Conservation (phyloP, 2,888 invertebrate species). For the Xestia ashworthii region DNA sequence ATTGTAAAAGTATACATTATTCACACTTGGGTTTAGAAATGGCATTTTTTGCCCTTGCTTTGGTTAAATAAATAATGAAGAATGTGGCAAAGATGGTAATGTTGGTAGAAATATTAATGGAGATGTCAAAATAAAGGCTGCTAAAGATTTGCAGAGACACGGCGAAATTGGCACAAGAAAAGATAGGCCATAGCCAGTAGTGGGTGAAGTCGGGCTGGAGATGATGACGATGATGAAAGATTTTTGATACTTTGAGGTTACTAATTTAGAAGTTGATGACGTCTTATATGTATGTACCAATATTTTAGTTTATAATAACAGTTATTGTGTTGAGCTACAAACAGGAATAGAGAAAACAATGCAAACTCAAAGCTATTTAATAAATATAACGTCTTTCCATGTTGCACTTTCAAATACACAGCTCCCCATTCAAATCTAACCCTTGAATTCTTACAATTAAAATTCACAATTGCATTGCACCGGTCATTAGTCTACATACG, state of each 20-base stretch:
- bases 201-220: background rate
- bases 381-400: background rate
- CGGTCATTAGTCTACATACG: constrained; percentile 77
- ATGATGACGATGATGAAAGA: background rate
- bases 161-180: background rate
- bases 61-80: constrained; percentile 10
- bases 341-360: background rate
- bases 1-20: constrained; percentile 62
- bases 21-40: constrained; percentile 48
- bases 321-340: background rate
- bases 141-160: background rate
- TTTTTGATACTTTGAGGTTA: background rate
- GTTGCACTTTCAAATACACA: constrained; percentile 32
- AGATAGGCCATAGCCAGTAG: background rate
- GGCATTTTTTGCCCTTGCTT: constrained; percentile 37
- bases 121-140: background rate
- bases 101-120: background rate
- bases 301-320: background rate
- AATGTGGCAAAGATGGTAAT: constrained; percentile 1
- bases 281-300: no score
- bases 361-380: background rate
- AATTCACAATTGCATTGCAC: constrained; percentile 47
- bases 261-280: background rate
- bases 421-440: constrained; percentile 50
- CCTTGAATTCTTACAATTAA: constrained; percentile 43